Percentiles rank a stretch among this genome's conserved stretches.
Evolutionary conservation across 2,113 vertebrate genomes (phyloP).

Genomic region (Bungarus multicinctus): DNA sequence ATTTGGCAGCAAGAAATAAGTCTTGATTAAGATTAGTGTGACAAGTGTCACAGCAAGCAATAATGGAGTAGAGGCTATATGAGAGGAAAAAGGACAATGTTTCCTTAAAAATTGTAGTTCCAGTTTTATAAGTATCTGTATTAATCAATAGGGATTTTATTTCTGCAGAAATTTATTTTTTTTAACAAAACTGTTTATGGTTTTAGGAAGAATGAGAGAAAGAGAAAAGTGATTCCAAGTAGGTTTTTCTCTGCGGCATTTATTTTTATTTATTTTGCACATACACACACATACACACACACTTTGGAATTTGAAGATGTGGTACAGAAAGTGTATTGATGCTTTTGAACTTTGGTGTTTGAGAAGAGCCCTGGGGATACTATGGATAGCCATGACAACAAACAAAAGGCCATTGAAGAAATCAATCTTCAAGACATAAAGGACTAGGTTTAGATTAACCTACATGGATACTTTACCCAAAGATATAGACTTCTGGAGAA

Average conservation of each 20-base stretch:
- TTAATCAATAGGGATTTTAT: neutral
- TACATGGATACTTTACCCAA: neutral
- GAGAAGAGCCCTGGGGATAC: neutral
- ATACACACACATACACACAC: no score
- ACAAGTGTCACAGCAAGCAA: neutral
- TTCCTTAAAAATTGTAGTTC: neutral
- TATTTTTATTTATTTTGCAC: no score
- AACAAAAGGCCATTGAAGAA: neutral
- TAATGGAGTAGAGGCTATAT: neutral
- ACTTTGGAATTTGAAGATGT: neutral
- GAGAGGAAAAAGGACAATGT: neutral
- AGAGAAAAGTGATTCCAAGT: neutral
- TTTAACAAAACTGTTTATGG: neutral
- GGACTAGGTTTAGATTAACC: neutral
- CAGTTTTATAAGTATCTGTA: neutral
- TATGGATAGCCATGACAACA: neutral
- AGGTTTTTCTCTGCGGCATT: neutral
- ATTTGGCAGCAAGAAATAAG: neutral
- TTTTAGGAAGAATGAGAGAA: neutral
- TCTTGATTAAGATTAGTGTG: neutral
- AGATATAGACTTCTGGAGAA: neutral
- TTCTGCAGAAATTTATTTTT: neutral
- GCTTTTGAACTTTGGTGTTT: neutral
- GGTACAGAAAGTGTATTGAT: neutral
- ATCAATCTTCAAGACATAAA: neutral